Evolutionary conservation across 2,797 vertebrate species (phyloP).

Genomic region (Typhlichthys subterraneus): DNA sequence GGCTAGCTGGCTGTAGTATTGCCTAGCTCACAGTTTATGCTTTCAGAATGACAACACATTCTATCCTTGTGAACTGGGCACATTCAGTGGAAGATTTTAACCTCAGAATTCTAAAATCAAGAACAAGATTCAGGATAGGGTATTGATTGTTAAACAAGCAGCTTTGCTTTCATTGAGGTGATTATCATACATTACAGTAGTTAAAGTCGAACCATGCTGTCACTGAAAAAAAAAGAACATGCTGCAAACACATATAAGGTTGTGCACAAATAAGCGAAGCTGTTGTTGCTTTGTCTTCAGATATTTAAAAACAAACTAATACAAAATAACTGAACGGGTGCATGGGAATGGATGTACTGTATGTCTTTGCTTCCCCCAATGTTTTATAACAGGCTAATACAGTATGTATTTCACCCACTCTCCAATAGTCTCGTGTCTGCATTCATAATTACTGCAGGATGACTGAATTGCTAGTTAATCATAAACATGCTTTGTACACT

Average conservation of each 20-base stretch:
- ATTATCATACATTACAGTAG: not conserved
- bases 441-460: slow-evolving; percentile 23
- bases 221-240: not conserved
- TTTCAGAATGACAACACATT: slow-evolving; percentile 58
- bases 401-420: slow-evolving; percentile 4
- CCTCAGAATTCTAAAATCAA: not conserved
- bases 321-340: not conserved
- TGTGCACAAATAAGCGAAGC: not conserved
- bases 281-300: no score
- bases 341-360: not conserved
- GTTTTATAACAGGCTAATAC: not conserved
- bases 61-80: slow-evolving; percentile 5
- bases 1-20: slow-evolving; percentile 14
- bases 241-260: no score
- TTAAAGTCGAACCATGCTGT: not conserved
- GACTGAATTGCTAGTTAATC: slow-evolving; percentile 67
- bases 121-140: not conserved
- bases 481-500: slow-evolving; percentile 62
- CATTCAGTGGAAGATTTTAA: not conserved
- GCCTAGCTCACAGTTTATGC: slow-evolving; percentile 42
- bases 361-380: not conserved
- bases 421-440: slow-evolving; percentile 10
- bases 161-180: not conserved
- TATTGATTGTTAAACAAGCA: not conserved
- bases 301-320: no score